These are phyloP conservation scores for Gnathonemus longibarbis DNA, from an alignment of 2,113 vertebrate species.

Conservation along the genomic window DNA sequence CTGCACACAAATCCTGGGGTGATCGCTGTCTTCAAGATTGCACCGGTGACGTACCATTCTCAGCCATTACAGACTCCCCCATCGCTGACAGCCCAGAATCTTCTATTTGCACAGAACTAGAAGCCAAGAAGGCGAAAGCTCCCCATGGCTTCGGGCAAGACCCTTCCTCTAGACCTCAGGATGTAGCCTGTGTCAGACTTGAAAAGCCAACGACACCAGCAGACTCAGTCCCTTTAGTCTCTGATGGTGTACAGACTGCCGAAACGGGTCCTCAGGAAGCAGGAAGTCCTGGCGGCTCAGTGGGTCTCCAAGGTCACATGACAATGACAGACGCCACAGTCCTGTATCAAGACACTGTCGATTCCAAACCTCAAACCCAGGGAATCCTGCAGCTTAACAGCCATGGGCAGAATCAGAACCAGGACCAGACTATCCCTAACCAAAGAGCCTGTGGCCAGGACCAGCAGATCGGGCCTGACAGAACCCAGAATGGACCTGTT, in stretches of 20 bases:
- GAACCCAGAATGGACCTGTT: slow-evolving; percentile 47
- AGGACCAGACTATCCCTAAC: slow-evolving; percentile 61
- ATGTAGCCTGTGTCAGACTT: slow-evolving; percentile 65
- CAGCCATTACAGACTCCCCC: slow-evolving; percentile 47
- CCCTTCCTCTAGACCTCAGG: slow-evolving; percentile 52
- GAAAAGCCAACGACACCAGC: slow-evolving; percentile 61
- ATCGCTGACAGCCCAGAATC: slow-evolving; percentile 44
- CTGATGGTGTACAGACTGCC: slow-evolving; percentile 62
- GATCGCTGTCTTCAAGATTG: slow-evolving; percentile 44
- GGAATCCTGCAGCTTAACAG: slow-evolving; percentile 50
- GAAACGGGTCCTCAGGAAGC: slow-evolving; percentile 44
- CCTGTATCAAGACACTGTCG: slow-evolving; percentile 48
- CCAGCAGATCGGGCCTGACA: slow-evolving; percentile 44
- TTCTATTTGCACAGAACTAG: slow-evolving; percentile 67
- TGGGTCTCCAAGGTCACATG: slow-evolving; percentile 24
- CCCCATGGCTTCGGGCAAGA: slow-evolving; percentile 41
- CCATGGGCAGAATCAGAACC: slow-evolving; percentile 67
- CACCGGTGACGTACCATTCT: slow-evolving; percentile 51
- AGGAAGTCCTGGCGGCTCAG: slow-evolving; percentile 37
- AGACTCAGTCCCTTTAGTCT: slow-evolving; percentile 43
- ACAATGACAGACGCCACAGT: slow-evolving; percentile 56
- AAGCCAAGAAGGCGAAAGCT: slow-evolving; percentile 47
- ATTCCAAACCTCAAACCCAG: slow-evolving; percentile 55
- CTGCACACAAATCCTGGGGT: slow-evolving; percentile 35
- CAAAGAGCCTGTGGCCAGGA: slow-evolving; percentile 57